A percentile compares a stretch with the other conserved stretches of the same genome.
phyloP scores from a whole-genome alignment of 37 sponge, comb jelly and placozoan species.

The Diacarnus erythraeanus region DNA sequence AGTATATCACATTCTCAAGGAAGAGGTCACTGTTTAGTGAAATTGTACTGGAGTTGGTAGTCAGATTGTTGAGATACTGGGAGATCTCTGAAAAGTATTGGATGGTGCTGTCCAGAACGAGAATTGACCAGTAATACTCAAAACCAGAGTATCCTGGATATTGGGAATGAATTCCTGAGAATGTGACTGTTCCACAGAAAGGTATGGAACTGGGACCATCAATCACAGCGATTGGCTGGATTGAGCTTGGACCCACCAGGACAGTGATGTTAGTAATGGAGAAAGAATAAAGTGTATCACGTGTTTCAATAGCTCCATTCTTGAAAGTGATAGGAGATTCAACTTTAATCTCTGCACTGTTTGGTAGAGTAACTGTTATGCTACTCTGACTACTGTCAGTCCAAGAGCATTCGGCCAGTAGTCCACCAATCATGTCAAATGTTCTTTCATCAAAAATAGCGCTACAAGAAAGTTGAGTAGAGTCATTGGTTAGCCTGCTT shows the following conservation, averaged over 20 bases:
- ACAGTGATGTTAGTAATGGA: constrained; percentile 24
- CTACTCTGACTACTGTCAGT: constrained; percentile 1
- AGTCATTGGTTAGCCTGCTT: constrained; percentile 12
- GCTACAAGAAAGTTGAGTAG: constrained; percentile 10
- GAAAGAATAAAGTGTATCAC: constrained; percentile 17
- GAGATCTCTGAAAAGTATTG: constrained; percentile 24
- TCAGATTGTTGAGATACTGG: constrained; percentile 28
- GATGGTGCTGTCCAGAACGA: constrained; percentile 41
- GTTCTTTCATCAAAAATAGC: constrained; percentile 36
- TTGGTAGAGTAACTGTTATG: constrained; percentile 36
- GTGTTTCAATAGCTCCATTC: constrained; percentile 29
- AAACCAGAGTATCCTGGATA: constrained; percentile 66
- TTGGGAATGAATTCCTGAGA: constrained; percentile 46
- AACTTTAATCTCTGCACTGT: constrained; percentile 28
- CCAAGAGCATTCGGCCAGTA: constrained; percentile 45
- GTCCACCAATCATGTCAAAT: constrained; percentile 37
- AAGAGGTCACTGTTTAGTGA: constrained; percentile 38
- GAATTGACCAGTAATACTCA: constrained; percentile 59
- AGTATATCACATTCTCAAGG: constrained; percentile 19
- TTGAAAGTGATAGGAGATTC: constrained; percentile 40
- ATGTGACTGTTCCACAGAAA: constrained; percentile 39
- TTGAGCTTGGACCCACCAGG: constrained; percentile 12
- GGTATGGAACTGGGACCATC: constrained; percentile 60
- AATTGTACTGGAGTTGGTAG: constrained; percentile 3
- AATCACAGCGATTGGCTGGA: constrained; percentile 54